Conservation (phyloP, 2,888 invertebrate genomes). For the Polylopha cassiicola region DNA sequence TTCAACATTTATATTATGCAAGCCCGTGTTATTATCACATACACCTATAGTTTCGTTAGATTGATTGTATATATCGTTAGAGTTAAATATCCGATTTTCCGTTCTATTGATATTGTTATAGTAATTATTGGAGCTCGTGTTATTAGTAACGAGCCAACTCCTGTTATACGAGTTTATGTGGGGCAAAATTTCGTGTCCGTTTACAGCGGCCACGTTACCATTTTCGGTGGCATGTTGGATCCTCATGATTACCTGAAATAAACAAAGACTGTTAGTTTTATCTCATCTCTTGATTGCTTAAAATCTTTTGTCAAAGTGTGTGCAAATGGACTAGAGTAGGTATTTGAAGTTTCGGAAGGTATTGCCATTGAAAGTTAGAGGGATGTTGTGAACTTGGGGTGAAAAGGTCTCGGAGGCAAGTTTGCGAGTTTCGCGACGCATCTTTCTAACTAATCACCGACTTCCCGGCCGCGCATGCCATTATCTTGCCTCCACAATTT, state of each 20-base stretch:
- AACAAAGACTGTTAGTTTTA: slow-evolving; percentile 22
- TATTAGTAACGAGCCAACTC: slow-evolving; percentile 39
- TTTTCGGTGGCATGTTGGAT: slow-evolving; percentile 53
- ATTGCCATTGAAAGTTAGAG: slow-evolving; percentile 10
- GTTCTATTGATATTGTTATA: slow-evolving; percentile 32
- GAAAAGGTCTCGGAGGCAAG: slow-evolving; percentile 9
- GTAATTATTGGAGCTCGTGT: slow-evolving; percentile 31
- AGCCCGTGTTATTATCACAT: slow-evolving; percentile 35
- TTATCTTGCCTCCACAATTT: not conserved
- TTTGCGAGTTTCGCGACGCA: slow-evolving; percentile 10
- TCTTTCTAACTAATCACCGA: slow-evolving; percentile 14
- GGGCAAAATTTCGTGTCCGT: slow-evolving; percentile 36
- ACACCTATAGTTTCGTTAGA: slow-evolving; percentile 35
- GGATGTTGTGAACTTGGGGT: not conserved
- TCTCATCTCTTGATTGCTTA: not conserved
- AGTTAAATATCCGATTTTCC: slow-evolving; percentile 38
- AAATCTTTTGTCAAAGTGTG: slow-evolving; percentile 2
- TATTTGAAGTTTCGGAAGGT: slow-evolving; percentile 1
- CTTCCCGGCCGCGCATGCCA: not conserved
- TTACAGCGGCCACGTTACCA: slow-evolving; percentile 50
- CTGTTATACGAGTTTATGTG: slow-evolving; percentile 38
- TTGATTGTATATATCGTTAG: slow-evolving; percentile 41
- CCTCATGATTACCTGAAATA: slow-evolving; percentile 64
- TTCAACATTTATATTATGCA: slow-evolving; percentile 28
- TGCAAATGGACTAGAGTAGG: slow-evolving; percentile 8